Evolutionary conservation across 2,888 invertebrate genomes (phyloP).

Genomic region (Trimorus sp.): DNA sequence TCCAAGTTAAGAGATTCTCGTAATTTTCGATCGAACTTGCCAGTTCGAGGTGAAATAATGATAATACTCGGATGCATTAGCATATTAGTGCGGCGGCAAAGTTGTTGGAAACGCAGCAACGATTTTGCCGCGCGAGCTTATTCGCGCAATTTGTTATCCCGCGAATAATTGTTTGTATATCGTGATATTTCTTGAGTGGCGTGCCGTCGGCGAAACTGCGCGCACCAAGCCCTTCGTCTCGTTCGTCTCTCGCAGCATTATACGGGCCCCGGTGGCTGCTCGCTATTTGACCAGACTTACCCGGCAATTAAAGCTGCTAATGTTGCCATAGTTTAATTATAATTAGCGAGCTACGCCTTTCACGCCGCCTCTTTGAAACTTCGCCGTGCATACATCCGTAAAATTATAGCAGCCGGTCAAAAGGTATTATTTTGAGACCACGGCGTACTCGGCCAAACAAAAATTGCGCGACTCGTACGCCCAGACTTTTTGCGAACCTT

Average conservation of each 20-base stretch:
- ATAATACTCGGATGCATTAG: too few relatives aligned
- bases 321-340: conserved; percentile 80
- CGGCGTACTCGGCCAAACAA: too few relatives aligned
- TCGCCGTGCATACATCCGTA: conserved; percentile 50
- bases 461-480: too few relatives aligned
- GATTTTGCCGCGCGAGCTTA: background rate
- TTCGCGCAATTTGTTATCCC: conserved; percentile 27
- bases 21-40: too few relatives aligned
- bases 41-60: too few relatives aligned
- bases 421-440: background rate
- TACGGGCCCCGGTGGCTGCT: conserved; percentile 70
- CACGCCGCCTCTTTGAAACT: conserved; percentile 77
- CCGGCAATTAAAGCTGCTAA: conserved; percentile 80
- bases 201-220: conserved; percentile 55
- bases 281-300: conserved; percentile 79
- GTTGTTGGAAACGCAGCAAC: background rate
- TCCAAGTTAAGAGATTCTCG: too few relatives aligned
- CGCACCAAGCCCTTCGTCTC: conserved; percentile 32
- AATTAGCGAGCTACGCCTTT: conserved; percentile 81
- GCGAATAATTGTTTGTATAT: conserved; percentile 51
- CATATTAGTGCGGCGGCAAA: too few relatives aligned
- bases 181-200: conserved; percentile 54
- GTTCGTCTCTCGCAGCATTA: conserved; percentile 23
- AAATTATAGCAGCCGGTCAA: conserved; percentile 48
- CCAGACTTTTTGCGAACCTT: too few relatives aligned